A percentile compares a stretch with the other conserved stretches of the same genome.
phyloP scores from a whole-genome alignment of 2,113 vertebrate genomes.

The Lepisosteus osseus region DNA sequence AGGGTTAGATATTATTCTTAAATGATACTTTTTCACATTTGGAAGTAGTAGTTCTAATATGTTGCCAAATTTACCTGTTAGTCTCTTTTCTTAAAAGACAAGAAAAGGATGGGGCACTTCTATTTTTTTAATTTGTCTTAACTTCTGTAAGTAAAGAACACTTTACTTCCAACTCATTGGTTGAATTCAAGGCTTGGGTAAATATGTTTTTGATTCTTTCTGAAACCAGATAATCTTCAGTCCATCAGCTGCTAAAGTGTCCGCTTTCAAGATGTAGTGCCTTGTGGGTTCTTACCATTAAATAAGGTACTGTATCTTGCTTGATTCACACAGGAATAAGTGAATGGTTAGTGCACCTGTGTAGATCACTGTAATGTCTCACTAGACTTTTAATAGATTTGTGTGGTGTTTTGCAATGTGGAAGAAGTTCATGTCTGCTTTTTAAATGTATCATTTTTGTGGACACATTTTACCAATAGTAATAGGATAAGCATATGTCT shows the following conservation, averaged over 20 bases:
- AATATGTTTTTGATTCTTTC: not conserved
- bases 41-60: not conserved
- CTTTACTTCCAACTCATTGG: conserved; percentile 7
- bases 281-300: conserved; percentile 20
- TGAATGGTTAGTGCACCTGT: not conserved
- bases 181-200: conserved; percentile 16
- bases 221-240: conserved; percentile 24
- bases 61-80: not conserved
- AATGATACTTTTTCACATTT: no score
- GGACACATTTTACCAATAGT: no score
- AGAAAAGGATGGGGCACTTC: no score
- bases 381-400: conserved; percentile 10
- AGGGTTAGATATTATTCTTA: no score
- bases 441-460: not conserved
- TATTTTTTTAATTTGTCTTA: not conserved
- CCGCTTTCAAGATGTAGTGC: conserved; percentile 24
- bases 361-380: conserved; percentile 7
- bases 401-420: conserved; percentile 9
- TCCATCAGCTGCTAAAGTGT: conserved; percentile 18
- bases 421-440: conserved; percentile 9
- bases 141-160: not conserved
- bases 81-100: no score
- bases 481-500: no score
- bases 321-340: not conserved
- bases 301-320: conserved; percentile 13